Percentiles rank a stretch among this genome's conserved stretches.
Conservation (phyloP, 2,797 vertebrate genomes). For the Rhynchotus rufescens region DNA sequence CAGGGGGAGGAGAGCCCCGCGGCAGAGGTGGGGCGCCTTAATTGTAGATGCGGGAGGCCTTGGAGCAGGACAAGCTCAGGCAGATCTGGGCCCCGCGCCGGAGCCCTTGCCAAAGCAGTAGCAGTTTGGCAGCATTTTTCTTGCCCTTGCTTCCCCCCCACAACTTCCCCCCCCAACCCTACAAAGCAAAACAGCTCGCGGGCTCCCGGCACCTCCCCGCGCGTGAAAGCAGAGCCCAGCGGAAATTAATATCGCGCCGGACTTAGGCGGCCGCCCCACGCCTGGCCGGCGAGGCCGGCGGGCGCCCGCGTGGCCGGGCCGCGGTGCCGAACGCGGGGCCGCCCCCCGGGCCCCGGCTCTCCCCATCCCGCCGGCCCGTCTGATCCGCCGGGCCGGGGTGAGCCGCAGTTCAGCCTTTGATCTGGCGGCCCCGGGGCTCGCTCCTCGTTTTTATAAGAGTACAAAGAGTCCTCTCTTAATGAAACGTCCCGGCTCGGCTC, state of each 20-base stretch:
- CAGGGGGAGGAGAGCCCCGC: slow-evolving; percentile 69
- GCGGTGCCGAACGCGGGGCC: not conserved
- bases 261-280: slow-evolving; percentile 66
- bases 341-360: not conserved
- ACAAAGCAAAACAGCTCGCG: slow-evolving; percentile 62
- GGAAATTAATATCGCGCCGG: slow-evolving; percentile 42
- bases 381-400: slow-evolving; percentile 53
- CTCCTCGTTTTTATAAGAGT: slow-evolving; percentile 53
- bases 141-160: slow-evolving; percentile 66
- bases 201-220: not conserved
- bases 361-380: not conserved
- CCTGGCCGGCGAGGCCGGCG: not conserved
- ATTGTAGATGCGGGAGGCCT: slow-evolving; percentile 72
- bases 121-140: slow-evolving; percentile 76
- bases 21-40: slow-evolving; percentile 72
- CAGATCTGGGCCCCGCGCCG: slow-evolving; percentile 64
- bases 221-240: slow-evolving; percentile 41
- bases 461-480: slow-evolving; percentile 70
- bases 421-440: slow-evolving; percentile 74
- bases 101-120: slow-evolving; percentile 73
- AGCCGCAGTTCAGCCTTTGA: slow-evolving; percentile 73
- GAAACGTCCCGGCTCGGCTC: slow-evolving; percentile 19
- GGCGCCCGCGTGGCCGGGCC: not conserved
- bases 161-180: not conserved
- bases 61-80: slow-evolving; percentile 73